Percentiles rank a stretch among this genome's conserved stretches.
phyloP scores from a whole-genome alignment of 1,140 invertebrate genomes.

The Daktulosphaira vitifoliae region DNA sequence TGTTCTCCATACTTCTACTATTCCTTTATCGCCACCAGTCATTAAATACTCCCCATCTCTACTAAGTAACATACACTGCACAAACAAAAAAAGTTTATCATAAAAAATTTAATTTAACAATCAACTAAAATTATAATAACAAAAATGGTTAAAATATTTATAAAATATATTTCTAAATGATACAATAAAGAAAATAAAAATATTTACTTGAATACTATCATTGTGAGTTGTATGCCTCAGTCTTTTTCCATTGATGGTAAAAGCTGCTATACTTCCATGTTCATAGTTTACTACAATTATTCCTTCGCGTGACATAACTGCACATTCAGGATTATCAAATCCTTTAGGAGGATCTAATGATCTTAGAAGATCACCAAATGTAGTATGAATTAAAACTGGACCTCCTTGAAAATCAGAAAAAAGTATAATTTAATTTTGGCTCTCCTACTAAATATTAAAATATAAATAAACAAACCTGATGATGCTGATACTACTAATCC shows the following conservation, averaged over 20 bases:
- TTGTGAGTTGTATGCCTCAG: slow-evolving; percentile 82
- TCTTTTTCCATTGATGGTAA: slow-evolving; percentile 83
- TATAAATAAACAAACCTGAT: slow-evolving; percentile 58
- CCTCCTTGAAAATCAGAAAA: slow-evolving; percentile 28
- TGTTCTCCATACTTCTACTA: slow-evolving; percentile 96
- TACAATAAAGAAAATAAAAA: not conserved
- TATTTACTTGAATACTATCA: slow-evolving; percentile 81
- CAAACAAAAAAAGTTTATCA: slow-evolving; percentile 36
- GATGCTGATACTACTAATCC: slow-evolving; percentile 95
- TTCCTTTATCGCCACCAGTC: slow-evolving; percentile 91
- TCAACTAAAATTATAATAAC: not conserved
- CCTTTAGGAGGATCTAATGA: slow-evolving; percentile 73
- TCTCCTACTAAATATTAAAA: not conserved
- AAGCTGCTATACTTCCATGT: slow-evolving; percentile 82
- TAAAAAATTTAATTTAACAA: no score
- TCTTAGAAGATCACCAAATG: slow-evolving; percentile 92
- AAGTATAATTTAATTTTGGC: not conserved
- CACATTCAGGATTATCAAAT: slow-evolving; percentile 78
- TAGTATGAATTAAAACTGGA: slow-evolving; percentile 69
- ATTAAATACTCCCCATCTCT: slow-evolving; percentile 97
- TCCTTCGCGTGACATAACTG: slow-evolving; percentile 91
- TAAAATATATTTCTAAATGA: not conserved
- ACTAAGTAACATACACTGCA: slow-evolving; percentile 84
- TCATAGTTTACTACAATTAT: slow-evolving; percentile 91
- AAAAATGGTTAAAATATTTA: not conserved